phyloP scores from a whole-genome alignment of 1,140 invertebrate species.

The Drosophila ananassae region DNA sequence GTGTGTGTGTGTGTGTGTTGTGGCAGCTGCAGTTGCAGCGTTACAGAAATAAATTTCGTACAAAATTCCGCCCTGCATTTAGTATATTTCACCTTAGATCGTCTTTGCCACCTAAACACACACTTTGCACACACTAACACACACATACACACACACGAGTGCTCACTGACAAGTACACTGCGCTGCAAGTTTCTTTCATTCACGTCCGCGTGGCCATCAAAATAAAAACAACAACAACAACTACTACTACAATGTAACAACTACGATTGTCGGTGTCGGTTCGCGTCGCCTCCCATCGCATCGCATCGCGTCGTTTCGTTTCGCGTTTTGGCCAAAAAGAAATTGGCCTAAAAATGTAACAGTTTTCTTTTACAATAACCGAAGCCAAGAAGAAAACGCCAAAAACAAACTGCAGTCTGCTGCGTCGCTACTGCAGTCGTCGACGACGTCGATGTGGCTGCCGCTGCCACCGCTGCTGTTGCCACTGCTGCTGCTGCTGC shows the following conservation, averaged over 20 bases:
- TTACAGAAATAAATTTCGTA: conserved; percentile 68
- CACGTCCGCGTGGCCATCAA: conserved; percentile 76
- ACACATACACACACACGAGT: conserved; percentile 7
- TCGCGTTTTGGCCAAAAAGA: conserved; percentile 44
- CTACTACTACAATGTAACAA: background rate
- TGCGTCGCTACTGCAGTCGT: conserved; percentile 37
- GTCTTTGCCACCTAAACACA: conserved; percentile 63
- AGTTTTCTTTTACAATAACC: conserved; percentile 11
- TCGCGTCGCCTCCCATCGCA: conserved; percentile 40
- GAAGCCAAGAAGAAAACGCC: conserved; percentile 25
- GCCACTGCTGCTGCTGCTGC: conserved; percentile 17
- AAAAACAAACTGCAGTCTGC: conserved; percentile 49
- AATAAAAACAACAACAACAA: conserved; percentile 24
- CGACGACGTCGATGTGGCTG: too few relatives aligned
- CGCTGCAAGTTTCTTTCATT: conserved; percentile 67
- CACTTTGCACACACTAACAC: conserved; percentile 13
- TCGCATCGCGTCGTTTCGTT: background rate
- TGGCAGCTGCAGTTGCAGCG: conserved; percentile 67
- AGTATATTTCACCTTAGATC: conserved; percentile 83
- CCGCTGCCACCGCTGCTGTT: background rate
- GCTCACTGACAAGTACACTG: conserved; percentile 8
- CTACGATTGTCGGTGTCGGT: conserved; percentile 43
- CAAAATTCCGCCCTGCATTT: conserved; percentile 57
- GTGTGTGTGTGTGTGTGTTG: conserved; percentile 20
- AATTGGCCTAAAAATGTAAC: conserved; percentile 5